A percentile compares a stretch with the other conserved stretches of the same genome.
phyloP scores from a whole-genome alignment of 1,140 invertebrate species.

The Hormaphis cornu region DNA sequence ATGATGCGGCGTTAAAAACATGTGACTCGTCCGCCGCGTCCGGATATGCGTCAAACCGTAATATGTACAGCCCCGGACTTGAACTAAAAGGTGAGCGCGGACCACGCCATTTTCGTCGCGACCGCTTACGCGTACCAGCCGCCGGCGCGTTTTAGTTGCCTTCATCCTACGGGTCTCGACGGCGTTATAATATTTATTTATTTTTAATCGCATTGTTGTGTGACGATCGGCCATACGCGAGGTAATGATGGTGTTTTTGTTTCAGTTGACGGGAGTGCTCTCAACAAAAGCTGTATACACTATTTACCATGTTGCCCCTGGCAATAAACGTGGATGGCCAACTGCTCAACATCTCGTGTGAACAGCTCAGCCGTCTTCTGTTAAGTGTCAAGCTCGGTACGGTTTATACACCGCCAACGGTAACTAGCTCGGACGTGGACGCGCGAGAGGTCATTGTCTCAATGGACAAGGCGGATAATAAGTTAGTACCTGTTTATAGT shows the following conservation, averaged over 20 bases:
- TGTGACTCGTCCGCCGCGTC: constrained; percentile 8
- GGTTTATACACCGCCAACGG: background rate
- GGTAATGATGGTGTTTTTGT: too few species aligned
- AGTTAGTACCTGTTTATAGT: too few species aligned
- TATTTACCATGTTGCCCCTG: background rate
- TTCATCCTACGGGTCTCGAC: too few species aligned
- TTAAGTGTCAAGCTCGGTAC: background rate
- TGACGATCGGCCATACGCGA: too few species aligned
- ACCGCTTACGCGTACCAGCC: background rate
- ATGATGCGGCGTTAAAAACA: background rate
- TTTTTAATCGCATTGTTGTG: too few species aligned
- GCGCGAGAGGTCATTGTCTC: too few species aligned
- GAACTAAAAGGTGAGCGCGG: background rate
- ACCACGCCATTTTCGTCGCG: too few species aligned
- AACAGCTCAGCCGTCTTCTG: background rate
- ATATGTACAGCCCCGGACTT: constrained; percentile 11
- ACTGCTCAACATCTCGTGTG: background rate
- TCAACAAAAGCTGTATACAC: background rate
- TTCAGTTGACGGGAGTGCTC: constrained; percentile 5
- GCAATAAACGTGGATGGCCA: background rate
- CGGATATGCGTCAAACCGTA: constrained; percentile 22
- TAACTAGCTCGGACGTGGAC: too few species aligned
- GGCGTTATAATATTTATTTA: too few species aligned
- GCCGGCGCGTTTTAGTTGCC: too few species aligned
- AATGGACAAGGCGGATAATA: too few species aligned